Conservation (phyloP, 2,113 vertebrate species). For the Equus przewalskii region DNA sequence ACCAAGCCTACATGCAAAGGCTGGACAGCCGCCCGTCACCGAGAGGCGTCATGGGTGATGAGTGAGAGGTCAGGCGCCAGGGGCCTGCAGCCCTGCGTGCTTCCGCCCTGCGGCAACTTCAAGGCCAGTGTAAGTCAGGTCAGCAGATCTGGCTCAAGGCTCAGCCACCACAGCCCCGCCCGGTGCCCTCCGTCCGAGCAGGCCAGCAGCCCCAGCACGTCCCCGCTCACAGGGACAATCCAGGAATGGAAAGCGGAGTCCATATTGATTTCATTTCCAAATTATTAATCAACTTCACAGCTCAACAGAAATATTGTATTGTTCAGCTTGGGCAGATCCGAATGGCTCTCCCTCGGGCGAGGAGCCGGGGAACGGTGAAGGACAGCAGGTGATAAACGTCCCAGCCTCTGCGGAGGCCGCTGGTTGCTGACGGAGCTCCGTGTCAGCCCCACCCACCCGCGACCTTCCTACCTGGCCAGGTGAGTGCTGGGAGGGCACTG, state of each 20-base stretch:
- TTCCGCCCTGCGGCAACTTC: fast-evolving
- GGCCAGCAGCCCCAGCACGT: not conserved
- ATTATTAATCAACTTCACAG: conserved; percentile 90
- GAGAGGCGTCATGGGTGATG: not conserved
- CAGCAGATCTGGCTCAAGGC: fast-evolving
- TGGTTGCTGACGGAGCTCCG: fast-evolving
- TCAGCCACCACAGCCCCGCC: fast-evolving
- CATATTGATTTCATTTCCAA: conserved; percentile 90
- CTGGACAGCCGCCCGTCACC: fast-evolving
- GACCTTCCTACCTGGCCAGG: not conserved
- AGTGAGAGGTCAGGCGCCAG: too few species aligned
- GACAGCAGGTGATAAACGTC: conserved; percentile 74
- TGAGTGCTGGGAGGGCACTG: not conserved
- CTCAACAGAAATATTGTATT: conserved; percentile 87
- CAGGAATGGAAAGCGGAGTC: conserved; percentile 81
- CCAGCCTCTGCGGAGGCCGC: not conserved
- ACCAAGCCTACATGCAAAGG: fast-evolving
- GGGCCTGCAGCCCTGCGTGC: fast-evolving
- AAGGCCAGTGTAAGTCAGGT: fast-evolving
- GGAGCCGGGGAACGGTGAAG: conserved; percentile 83
- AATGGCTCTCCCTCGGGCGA: conserved; percentile 84
- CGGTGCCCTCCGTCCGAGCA: not conserved
- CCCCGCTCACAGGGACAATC: not conserved
- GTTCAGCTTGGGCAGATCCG: conserved; percentile 88
- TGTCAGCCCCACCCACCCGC: not conserved